These are phyloP conservation scores for Bettongia penicillata DNA, from an alignment of 2,113 vertebrate genomes.

Conservation along the genomic window DNA sequence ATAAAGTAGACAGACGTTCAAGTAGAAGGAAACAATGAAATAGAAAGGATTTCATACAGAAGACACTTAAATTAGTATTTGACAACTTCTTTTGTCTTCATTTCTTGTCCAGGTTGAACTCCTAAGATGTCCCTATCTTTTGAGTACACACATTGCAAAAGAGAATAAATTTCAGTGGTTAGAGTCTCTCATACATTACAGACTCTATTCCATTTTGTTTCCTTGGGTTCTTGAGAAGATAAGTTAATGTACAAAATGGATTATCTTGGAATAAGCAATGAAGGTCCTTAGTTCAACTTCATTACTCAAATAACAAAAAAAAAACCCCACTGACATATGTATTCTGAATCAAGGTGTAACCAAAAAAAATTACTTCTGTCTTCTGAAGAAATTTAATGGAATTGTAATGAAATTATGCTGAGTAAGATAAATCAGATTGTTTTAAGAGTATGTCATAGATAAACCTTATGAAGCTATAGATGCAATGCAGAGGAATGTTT, in stretches of 20 bases:
- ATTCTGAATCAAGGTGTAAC: conserved; percentile 37
- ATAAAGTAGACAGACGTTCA: background rate
- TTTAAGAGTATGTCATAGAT: conserved; percentile 56
- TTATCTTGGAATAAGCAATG: conserved; percentile 30
- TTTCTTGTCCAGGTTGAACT: conserved; percentile 20
- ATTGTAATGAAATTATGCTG: conserved; percentile 67
- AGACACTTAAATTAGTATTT: background rate
- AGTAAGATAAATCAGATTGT: conserved; percentile 69
- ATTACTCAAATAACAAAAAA: conserved; percentile 56
- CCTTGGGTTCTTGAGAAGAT: background rate
- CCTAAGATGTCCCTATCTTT: conserved; percentile 21
- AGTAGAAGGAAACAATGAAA: background rate
- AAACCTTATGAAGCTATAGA: conserved; percentile 45
- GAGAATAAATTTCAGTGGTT: conserved; percentile 30
- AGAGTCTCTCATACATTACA: background rate
- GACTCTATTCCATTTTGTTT: background rate
- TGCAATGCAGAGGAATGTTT: conserved; percentile 22
- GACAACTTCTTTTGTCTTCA: background rate
- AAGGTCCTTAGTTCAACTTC: conserved; percentile 40
- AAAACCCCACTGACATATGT: conserved; percentile 54
- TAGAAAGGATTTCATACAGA: background rate
- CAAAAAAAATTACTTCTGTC: conserved; percentile 5
- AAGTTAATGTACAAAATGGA: conserved; percentile 9
- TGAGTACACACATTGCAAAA: rapidly evolving
- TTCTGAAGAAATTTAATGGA: conserved; percentile 56